These are phyloP conservation scores for Sminthurides aquaticus DNA, from an alignment of 2,888 invertebrate species.

Conservation along the genomic window DNA sequence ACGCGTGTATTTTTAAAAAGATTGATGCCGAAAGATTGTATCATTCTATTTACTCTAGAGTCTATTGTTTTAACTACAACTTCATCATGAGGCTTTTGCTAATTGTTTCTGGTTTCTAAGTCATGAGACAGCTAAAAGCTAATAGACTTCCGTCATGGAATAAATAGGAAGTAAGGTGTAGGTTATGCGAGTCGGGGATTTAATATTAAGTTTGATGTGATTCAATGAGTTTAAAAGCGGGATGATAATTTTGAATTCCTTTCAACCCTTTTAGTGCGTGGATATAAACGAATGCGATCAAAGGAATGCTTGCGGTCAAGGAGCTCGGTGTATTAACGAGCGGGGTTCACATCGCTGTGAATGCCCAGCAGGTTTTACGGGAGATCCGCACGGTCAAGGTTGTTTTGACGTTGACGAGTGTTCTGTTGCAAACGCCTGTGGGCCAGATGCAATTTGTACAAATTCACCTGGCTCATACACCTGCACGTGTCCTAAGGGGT, in stretches of 20 bases:
- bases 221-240: slow-evolving; percentile 1
- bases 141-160: no score
- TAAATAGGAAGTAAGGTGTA: no score
- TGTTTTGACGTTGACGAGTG: slow-evolving; percentile 73
- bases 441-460: slow-evolving; percentile 68
- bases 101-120: no score
- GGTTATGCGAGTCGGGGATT: no score
- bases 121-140: no score
- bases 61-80: no score
- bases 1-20: no score
- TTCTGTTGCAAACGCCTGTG: slow-evolving; percentile 61
- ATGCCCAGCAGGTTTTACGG: slow-evolving; percentile 60
- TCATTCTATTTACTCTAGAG: no score
- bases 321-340: slow-evolving; percentile 71
- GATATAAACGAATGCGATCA: slow-evolving; percentile 77
- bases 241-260: not conserved
- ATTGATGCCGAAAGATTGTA: no score
- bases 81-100: no score
- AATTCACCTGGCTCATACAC: slow-evolving; percentile 71
- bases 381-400: slow-evolving; percentile 54
- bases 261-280: slow-evolving; percentile 55
- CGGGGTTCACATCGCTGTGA: slow-evolving; percentile 74
- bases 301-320: slow-evolving; percentile 65
- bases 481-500: slow-evolving; percentile 76
- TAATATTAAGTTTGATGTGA: slow-evolving; percentile 3